phyloP scores from a whole-genome alignment of 2,888 invertebrate species.

The Epinotia brunnichana region DNA sequence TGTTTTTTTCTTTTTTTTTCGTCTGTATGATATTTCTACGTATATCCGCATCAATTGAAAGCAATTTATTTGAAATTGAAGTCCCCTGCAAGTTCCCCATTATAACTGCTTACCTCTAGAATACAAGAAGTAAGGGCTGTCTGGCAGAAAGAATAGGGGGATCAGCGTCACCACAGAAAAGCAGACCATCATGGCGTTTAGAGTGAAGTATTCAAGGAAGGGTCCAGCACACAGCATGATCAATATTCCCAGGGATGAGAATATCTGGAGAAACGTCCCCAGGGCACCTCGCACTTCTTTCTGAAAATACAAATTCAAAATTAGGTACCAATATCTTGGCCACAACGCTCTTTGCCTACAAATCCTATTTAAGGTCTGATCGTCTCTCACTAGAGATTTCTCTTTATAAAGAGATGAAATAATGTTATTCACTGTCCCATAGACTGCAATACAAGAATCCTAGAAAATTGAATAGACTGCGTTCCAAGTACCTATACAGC shows the following conservation, averaged over 20 bases:
- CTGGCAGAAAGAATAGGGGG: conserved; percentile 46
- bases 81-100: too few relatives aligned
- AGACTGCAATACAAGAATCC: too few relatives aligned
- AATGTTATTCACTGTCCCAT: too few relatives aligned
- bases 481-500: too few relatives aligned
- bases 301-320: conserved; percentile 34
- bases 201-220: conserved; percentile 43
- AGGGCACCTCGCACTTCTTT: conserved; percentile 48
- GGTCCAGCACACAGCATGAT: conserved; percentile 47
- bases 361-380: too few relatives aligned
- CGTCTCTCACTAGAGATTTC: too few relatives aligned
- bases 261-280: conserved; percentile 46
- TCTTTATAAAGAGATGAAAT: too few relatives aligned
- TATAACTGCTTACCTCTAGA: conserved; percentile 45
- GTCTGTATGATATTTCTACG: too few relatives aligned
- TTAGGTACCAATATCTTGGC: neutral
- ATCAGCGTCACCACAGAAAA: conserved; percentile 35
- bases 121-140: conserved; percentile 48
- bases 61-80: too few relatives aligned
- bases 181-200: conserved; percentile 39
- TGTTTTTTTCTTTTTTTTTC: too few relatives aligned
- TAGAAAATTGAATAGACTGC: too few relatives aligned
- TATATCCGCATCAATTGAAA: too few relatives aligned
- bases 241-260: conserved; percentile 46
- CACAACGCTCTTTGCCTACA: neutral